These are phyloP conservation scores for Leptoteleia sp. DNA, from an alignment of 1,140 invertebrate genomes.

Conservation along the genomic window DNA sequence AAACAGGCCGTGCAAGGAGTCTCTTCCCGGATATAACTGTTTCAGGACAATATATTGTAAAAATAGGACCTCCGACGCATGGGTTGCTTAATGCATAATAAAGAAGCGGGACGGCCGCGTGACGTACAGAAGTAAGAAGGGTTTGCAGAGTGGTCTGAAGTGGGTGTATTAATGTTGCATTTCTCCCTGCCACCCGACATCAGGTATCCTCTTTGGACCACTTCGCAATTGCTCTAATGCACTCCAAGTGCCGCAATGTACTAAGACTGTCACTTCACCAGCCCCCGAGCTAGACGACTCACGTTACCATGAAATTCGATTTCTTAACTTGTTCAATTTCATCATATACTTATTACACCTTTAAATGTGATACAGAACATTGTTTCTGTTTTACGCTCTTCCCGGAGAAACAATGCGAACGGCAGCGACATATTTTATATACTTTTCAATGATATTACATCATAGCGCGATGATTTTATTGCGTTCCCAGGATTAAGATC, in stretches of 20 bases:
- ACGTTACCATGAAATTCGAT: conserved; percentile 68
- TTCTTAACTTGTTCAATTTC: conserved; percentile 68
- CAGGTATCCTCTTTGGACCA: conserved; percentile 73
- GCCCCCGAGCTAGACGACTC: conserved; percentile 59
- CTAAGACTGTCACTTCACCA: conserved; percentile 65
- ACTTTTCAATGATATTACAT: background rate
- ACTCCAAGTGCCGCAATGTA: conserved; percentile 70
- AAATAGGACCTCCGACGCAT: conserved; percentile 63
- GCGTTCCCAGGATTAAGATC: no score
- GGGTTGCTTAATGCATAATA: conserved; percentile 70
- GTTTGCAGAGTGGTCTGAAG: conserved; percentile 65
- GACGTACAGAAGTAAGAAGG: conserved; percentile 69
- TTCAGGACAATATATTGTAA: conserved; percentile 62
- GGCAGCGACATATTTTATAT: conserved; percentile 11
- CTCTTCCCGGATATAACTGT: conserved; percentile 50
- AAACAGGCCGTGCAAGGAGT: conserved; percentile 49
- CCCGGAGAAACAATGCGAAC: background rate
- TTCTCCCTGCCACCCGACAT: conserved; percentile 70
- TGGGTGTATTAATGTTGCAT: conserved; percentile 74
- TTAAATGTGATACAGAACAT: conserved; percentile 51
- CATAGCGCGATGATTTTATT: background rate
- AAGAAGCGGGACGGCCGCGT: conserved; percentile 70
- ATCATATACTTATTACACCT: conserved; percentile 63
- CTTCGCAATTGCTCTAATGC: conserved; percentile 74
- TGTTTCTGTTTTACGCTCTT: conserved; percentile 38